phyloP scores from a whole-genome alignment of 2,113 vertebrate species.

The Hypocryptadius cinnamomeus region DNA sequence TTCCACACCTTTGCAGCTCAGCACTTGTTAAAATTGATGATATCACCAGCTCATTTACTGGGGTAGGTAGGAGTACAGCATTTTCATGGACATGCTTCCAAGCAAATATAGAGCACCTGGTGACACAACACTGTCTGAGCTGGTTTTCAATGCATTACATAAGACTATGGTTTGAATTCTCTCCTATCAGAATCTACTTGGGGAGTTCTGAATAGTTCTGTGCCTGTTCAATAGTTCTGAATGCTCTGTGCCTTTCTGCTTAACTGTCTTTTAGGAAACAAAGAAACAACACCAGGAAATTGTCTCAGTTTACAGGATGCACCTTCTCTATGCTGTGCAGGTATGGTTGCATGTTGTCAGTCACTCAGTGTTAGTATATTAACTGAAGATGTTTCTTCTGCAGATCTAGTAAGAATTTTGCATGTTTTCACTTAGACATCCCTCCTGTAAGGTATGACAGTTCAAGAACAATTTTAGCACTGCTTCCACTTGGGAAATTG shows the following conservation, averaged over 20 bases:
- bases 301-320: slow-evolving; percentile 95
- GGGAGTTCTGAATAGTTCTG: neutral
- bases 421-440: neutral
- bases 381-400: neutral
- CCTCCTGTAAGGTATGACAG: neutral
- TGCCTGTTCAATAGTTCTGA: neutral
- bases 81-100: neutral
- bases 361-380: neutral
- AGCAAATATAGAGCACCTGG: neutral
- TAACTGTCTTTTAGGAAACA: slow-evolving; percentile 78
- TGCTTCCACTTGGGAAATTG: neutral
- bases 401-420: neutral
- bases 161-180: neutral
- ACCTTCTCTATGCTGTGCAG: slow-evolving; percentile 97
- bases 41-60: neutral
- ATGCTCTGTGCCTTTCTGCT: neutral
- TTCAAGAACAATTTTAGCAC: neutral
- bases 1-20: neutral
- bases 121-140: neutral
- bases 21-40: neutral
- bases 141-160: neutral
- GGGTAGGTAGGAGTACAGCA: neutral
- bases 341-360: slow-evolving; percentile 58
- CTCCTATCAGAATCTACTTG: neutral
- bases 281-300: slow-evolving; percentile 95